A percentile compares a stretch with the other conserved stretches of the same genome.
Evolutionary conservation across 2,888 invertebrate species (phyloP).

Genomic region (Macrophya alboannulata): DNA sequence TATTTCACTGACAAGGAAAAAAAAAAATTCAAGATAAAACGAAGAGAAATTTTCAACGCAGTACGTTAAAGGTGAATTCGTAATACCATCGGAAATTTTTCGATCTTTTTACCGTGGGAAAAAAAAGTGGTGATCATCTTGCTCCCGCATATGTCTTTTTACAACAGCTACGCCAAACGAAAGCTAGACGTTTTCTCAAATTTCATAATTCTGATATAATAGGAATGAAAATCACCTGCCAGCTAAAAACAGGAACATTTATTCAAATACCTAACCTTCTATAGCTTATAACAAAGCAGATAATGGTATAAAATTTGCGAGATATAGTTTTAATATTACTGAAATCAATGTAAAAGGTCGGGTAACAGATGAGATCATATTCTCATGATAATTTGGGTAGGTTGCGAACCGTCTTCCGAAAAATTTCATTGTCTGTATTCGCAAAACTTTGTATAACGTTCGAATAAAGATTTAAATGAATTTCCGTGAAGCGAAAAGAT

Average conservation of each 20-base stretch:
- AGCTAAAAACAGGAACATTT: no score
- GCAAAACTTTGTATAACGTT: not conserved
- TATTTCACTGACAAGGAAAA: not conserved
- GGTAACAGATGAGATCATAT: not conserved
- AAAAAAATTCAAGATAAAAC: not conserved
- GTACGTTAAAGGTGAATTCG: not conserved
- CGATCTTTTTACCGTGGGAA: not conserved
- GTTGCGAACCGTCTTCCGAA: not conserved
- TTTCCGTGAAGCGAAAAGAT: conserved; percentile 11
- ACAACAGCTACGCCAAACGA: not conserved
- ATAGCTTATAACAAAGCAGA: not conserved
- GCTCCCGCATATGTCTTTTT: not conserved
- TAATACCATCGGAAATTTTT: not conserved
- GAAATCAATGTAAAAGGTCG: not conserved
- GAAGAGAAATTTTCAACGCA: not conserved
- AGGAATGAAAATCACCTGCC: not conserved
- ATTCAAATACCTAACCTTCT: no score
- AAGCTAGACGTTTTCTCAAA: not conserved
- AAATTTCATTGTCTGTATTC: not conserved
- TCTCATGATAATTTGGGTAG: conserved; percentile 8
- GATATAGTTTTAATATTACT: not conserved
- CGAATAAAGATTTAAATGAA: not conserved
- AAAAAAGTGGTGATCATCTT: not conserved
- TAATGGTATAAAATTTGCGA: not conserved
- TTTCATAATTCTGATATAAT: not conserved